A percentile compares a stretch with the other conserved stretches of the same genome.
Evolutionary conservation across 37 sponge, comb jelly and placozoan species (phyloP).

Genomic region (Ianthella basta): DNA sequence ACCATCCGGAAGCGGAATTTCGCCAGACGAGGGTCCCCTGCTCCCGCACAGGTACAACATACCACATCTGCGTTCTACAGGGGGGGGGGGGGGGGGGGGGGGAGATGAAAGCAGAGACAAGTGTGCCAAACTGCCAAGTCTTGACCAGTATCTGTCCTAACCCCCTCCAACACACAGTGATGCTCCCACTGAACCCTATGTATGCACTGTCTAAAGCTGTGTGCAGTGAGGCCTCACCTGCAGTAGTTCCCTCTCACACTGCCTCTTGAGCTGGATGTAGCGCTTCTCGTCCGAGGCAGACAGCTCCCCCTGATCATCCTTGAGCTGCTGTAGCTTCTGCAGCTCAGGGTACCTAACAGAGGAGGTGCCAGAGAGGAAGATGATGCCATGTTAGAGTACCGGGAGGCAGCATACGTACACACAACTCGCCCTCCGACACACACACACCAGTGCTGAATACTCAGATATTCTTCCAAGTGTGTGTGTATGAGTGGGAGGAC

Average conservation of each 20-base stretch:
- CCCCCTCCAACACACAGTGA: not conserved
- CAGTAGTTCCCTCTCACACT: slow-evolving; percentile 88
- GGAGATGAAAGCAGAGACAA: not conserved
- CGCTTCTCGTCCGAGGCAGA: slow-evolving; percentile 93
- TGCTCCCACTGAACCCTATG: not conserved
- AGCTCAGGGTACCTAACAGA: slow-evolving; percentile 80
- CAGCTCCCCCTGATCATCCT: slow-evolving; percentile 92
- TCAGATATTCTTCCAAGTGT: too few species aligned
- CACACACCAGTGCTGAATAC: not conserved
- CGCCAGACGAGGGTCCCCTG: slow-evolving; percentile 90
- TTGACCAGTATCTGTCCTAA: not conserved
- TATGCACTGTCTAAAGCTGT: slow-evolving; percentile 15
- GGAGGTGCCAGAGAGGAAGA: not conserved
- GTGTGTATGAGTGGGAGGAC: too few species aligned
- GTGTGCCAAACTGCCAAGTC: not conserved
- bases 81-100: not conserved
- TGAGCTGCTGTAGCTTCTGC: slow-evolving; percentile 90
- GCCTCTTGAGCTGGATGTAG: slow-evolving; percentile 77
- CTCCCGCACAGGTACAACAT: slow-evolving; percentile 97
- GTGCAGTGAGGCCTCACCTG: slow-evolving; percentile 44
- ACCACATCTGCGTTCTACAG: slow-evolving; percentile 95
- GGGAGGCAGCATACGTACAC: not conserved
- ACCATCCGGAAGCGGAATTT: slow-evolving; percentile 90
- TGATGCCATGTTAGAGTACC: not conserved
- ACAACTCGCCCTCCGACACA: not conserved